Base-by-base conservation (phyloP, 1,140 invertebrate species). In the Cyclargus thomasi region DNA sequence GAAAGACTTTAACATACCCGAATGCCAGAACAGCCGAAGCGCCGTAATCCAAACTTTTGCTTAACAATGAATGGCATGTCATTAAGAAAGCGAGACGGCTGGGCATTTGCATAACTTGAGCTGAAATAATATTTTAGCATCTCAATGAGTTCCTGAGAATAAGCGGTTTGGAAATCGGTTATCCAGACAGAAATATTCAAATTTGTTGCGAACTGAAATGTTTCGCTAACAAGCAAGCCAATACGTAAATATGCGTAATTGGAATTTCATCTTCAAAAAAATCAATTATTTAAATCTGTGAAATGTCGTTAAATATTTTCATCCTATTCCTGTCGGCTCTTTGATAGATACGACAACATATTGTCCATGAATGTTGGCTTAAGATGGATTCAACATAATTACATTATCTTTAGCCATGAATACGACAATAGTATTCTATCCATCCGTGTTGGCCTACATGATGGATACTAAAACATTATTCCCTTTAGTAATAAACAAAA, bases 1-100 rank as follows among this genome's bases (percentile, higher is more conserved):
- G 39, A 47, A 47, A 47, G 39, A 47, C 39, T 20, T 62, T 21
- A 35, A 29, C 23, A 63, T 14, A 35, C 22, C 63, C 47, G 18
- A 65, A 17, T 17, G 47, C 53, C 39, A 64, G 22, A 65, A 35
- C 20, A 62, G 21, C 22, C 16, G 29, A 62, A 59, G n/a, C 53
- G 29, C 55, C 59, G 17, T 59, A 67, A 39, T 57, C 23, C 23
- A 36, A 67, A 67, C 65, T 62, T 67, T 35, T 62, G 65, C 53
- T 71, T 64, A 74, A 71, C 70, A 67, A 74, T 68, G 67, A 74
- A 71, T 74, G 66, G 72, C 67, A 68, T 65, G 63, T 74, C 72
- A 69, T 74, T 74, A 74, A 64, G 68, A 68, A 70, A 69, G 47
- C 70, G 65, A 71, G 67, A 66, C 71, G 71, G 53, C 20, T 21